Conservation (phyloP, 2,113 vertebrate genomes). For the Aphyosemion australe region DNA sequence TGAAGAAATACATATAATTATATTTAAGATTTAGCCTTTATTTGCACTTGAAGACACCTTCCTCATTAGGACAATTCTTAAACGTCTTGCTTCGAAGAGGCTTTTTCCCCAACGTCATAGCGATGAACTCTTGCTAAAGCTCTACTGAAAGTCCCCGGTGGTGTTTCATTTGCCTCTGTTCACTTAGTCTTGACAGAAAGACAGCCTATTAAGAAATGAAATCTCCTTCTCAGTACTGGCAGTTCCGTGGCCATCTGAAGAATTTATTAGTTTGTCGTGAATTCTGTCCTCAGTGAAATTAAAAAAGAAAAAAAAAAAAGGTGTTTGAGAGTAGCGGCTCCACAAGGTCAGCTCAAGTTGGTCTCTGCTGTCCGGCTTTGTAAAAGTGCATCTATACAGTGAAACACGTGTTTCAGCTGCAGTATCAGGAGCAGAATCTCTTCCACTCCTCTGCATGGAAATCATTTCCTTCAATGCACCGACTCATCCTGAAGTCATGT, state of each 20-base stretch:
- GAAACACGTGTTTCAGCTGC: too few relatives aligned
- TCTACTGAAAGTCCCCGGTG: slow-evolving; percentile 17
- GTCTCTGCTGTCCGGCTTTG: slow-evolving; percentile 29
- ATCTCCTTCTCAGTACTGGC: neutral
- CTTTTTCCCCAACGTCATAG: slow-evolving; percentile 22
- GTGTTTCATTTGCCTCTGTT: slow-evolving; percentile 17
- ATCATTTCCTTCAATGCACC: slow-evolving; percentile 47
- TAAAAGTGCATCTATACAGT: neutral
- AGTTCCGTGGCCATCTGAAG: slow-evolving; percentile 27
- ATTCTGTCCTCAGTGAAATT: slow-evolving; percentile 28
- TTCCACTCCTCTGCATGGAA: slow-evolving; percentile 10
- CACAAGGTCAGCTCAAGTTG: slow-evolving; percentile 11
- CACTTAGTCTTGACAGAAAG: slow-evolving; percentile 15
- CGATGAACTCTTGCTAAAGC: slow-evolving; percentile 2
- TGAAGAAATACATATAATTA: neutral
- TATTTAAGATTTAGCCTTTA: neutral
- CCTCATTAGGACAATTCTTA: neutral
- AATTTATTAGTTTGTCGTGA: slow-evolving; percentile 12
- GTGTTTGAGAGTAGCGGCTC: slow-evolving; percentile 11
- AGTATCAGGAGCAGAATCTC: neutral
- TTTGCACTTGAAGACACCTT: slow-evolving; percentile 30
- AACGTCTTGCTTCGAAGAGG: slow-evolving; percentile 12
- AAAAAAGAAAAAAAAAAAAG: neutral
- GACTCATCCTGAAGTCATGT: slow-evolving; percentile 57
- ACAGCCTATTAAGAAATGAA: neutral